phyloP scores from a whole-genome alignment of 2,797 vertebrate species.

The Rhinella marina region DNA sequence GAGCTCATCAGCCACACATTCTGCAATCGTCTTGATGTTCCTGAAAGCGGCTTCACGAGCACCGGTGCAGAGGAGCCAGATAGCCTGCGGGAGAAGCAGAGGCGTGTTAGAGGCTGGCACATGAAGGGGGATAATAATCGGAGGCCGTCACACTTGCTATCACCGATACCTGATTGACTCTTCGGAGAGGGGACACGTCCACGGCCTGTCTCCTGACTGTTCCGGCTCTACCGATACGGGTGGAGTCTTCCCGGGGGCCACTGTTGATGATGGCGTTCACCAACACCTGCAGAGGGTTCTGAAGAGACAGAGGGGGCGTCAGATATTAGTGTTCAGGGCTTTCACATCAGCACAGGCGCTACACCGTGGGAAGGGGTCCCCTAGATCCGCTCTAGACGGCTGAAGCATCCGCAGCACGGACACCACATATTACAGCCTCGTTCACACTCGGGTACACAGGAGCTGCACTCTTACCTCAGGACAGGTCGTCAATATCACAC shows the following conservation, averaged over 20 bases:
- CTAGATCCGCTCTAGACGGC: no score
- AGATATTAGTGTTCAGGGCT: no score
- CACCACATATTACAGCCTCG: no score
- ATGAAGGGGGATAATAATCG: no score
- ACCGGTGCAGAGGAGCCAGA: slow-evolving; percentile 94
- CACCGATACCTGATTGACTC: slow-evolving; percentile 88
- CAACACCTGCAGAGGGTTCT: slow-evolving; percentile 94
- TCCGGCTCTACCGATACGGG: slow-evolving; percentile 90
- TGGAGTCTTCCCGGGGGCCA: slow-evolving; percentile 92
- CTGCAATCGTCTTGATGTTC: slow-evolving; percentile 95
- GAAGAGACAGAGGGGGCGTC: no score
- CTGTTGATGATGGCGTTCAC: slow-evolving; percentile 97
- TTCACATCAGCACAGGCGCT: no score
- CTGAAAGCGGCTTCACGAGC: slow-evolving; percentile 94
- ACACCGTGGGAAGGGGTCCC: no score
- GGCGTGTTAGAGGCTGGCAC: background rate
- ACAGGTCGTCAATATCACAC: no score
- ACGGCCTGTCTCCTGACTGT: slow-evolving; percentile 93
- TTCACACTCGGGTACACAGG: no score
- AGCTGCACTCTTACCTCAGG: no score
- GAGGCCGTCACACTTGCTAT: no score
- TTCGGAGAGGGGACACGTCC: slow-evolving; percentile 90
- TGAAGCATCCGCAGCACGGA: no score
- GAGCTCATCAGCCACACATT: slow-evolving; percentile 93
- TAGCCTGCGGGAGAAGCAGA: slow-evolving; percentile 75